Evolutionary conservation across 2,888 invertebrate species (phyloP), one percentile per base, ranked within the genome.

Genomic region (Hypomecis punctinalis): DNA sequence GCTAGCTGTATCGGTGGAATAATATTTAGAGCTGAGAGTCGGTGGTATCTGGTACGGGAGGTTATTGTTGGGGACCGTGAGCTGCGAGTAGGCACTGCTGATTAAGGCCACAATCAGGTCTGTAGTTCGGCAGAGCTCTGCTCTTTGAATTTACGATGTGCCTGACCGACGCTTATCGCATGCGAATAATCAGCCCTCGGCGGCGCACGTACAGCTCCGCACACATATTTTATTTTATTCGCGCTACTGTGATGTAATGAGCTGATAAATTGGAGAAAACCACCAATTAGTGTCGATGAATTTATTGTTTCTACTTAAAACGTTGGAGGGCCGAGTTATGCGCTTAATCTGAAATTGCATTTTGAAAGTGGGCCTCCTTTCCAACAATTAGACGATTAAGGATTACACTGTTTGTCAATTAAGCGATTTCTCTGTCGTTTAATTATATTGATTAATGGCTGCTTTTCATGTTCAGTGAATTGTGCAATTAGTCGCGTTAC

Each of bases 211-310:
- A 84, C 89, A 84, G 86, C 91, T 87, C 90, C 85, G 84, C 90
- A 87, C 91, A 91, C 90, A 93, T 90, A 92, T 93, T 93, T 93
- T 92, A 92, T 92, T 93, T 92, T 91, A 92, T 92, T 93, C 92
- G 90, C 92, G 91, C 93, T 93, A 92, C 93, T 89, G 93, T 93
- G 93, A 93, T 93, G 93, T 92, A 92, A 93, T 93, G 93, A 93
- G 91, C 92, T 91, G 93, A 93, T 93, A 93, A 93, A 92, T 93
- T 89, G 90, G 88, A 92, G 92, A 93, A 92, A 93, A 93, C 93
- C 92, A 92, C 93, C 93, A 93, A 93, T 93, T 93, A 93, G 93
- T 91, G 92, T 90, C 93, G 92, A 93, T 92, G 91, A 93, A 92
- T 92, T 93, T 93, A 93, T 93, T 93, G 92, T 93, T 92, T 91